Evolutionary conservation across 2,113 vertebrate species (phyloP).

Genomic region (Opisthocomus hoazin): DNA sequence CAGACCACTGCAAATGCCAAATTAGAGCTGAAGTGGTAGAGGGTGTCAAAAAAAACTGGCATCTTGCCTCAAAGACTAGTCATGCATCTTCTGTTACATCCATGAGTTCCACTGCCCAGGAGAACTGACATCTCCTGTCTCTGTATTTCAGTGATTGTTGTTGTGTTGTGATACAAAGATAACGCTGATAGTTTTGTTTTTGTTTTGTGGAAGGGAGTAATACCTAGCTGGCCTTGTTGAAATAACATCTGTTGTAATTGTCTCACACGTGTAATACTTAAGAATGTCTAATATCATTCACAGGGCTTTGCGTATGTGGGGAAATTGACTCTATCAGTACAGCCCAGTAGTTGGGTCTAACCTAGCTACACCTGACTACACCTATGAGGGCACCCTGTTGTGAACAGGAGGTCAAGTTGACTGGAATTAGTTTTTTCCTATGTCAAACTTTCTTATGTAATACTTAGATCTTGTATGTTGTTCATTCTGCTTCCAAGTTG

Average conservation of each 20-base stretch:
- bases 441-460: neutral
- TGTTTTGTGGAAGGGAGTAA: neutral
- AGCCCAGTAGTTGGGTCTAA: neutral
- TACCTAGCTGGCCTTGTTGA: neutral
- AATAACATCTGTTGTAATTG: neutral
- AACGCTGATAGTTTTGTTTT: neutral
- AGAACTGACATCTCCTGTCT: neutral
- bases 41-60: neutral
- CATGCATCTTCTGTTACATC: neutral
- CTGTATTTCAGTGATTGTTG: neutral
- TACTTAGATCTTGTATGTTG: neutral
- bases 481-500: neutral
- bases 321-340: rapidly evolving
- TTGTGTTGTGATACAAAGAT: neutral
- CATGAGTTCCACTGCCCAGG: neutral
- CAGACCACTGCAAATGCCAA: neutral
- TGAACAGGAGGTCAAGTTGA: neutral
- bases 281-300: neutral
- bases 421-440: neutral
- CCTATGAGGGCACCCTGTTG: neutral
- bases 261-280: neutral
- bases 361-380: neutral
- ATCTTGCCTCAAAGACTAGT: neutral
- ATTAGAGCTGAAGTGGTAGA: neutral
- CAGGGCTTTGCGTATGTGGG: neutral